Base-by-base conservation (phyloP, 2,888 invertebrate genomes). In the Agapetus fuscipes region DNA sequence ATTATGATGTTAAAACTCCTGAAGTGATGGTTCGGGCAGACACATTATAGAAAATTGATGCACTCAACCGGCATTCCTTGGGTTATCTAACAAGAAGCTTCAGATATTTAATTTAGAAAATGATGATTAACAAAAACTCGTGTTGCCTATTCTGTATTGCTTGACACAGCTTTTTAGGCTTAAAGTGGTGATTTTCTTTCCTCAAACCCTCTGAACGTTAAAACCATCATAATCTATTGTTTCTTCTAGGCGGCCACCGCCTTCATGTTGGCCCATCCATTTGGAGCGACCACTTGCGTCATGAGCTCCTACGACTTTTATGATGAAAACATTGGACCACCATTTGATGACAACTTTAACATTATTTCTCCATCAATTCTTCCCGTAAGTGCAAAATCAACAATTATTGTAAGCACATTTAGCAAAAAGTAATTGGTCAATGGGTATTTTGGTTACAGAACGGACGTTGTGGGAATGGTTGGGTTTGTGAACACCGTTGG, bases 401-500 rank as follows among this genome's bases (percentile, higher is more conserved):
- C n/a, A n/a, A n/a, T n/a, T n/a, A n/a, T n/a, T 5, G 28, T 4
- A 28, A 4, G 6, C 13, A n/a, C 13, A 28, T 28, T 7, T 28
- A 12, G 4, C n/a, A 12, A 28, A 20, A 20, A 20, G 20, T 28
- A 12, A 28, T 28, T 11, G n/a, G 4, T 11, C 13, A 28, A 12
- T n/a, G 4, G 4, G 16, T 32, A 17, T 32, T 29, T 36, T 7
- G 10, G 16, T 30, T 30, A 2, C 13, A 64, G 67, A 77, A 84
- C 42, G 67, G 64, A 2, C 73, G 72, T 1, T 87, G 86, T 52
- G 66, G 63, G 0, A 75, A 74, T 47, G 84, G 82, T 2, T 87
- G 83, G 82, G 67, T 85, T 0, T 87, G 87, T 53, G 89, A 90
- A 58, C 83, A 89, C 57, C 72, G 88, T 10, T 88, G 87, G 87